Evolutionary conservation across 2,888 invertebrate genomes (phyloP).

Genomic region (Drosophila subsilvestris): DNA sequence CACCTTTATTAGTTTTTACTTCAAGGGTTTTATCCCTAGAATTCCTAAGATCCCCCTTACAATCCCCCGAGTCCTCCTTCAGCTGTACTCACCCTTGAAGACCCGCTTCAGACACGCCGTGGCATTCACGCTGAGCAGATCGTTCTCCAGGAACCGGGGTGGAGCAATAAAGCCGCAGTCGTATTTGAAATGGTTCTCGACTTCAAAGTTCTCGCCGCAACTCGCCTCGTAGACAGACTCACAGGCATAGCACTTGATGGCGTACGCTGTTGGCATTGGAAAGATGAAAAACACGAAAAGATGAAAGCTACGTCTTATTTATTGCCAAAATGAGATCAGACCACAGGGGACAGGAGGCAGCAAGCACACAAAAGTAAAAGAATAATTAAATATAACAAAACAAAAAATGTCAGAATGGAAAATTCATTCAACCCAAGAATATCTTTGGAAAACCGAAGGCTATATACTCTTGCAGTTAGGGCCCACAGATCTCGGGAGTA

Average conservation of each 20-base stretch:
- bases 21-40: too few relatives aligned
- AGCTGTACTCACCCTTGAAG: constrained; percentile 76
- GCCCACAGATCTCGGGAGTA: neutral
- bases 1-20: too few relatives aligned
- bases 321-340: constrained; percentile 43
- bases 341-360: constrained; percentile 22
- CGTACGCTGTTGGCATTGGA: constrained; percentile 73
- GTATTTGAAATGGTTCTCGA: constrained; percentile 77
- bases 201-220: constrained; percentile 79
- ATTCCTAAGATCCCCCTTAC: too few relatives aligned
- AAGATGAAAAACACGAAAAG: constrained; percentile 24
- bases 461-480: too few relatives aligned
- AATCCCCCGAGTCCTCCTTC: too few relatives aligned
- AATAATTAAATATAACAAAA: neutral
- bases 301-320: constrained; percentile 23
- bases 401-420: constrained; percentile 17
- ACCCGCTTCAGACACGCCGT: constrained; percentile 82
- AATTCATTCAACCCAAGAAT: neutral
- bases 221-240: constrained; percentile 80
- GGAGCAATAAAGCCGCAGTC: constrained; percentile 78
- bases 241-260: constrained; percentile 82
- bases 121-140: constrained; percentile 72
- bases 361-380: constrained; percentile 15
- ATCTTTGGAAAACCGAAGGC: neutral
- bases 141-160: constrained; percentile 79